Conservation (phyloP, 2,113 vertebrate species). For the Odontophorus gujanensis region DNA sequence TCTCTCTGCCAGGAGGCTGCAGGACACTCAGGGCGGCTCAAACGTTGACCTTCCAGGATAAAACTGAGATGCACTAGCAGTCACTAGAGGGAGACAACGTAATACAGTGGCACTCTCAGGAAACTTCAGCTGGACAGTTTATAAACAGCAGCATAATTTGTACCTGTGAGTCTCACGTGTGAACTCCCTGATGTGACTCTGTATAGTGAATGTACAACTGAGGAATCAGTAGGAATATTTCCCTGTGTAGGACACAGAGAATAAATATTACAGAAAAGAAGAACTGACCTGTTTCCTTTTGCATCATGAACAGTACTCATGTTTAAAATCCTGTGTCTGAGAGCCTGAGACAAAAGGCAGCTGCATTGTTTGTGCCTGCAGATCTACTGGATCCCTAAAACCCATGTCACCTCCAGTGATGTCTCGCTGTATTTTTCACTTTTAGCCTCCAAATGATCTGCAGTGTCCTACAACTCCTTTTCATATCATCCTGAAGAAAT, state of each 20-base stretch:
- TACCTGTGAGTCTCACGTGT: neutral
- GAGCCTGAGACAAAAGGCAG: neutral
- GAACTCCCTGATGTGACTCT: neutral
- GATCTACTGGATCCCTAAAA: neutral
- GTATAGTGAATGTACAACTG: neutral
- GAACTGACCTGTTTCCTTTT: neutral
- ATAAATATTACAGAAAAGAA: neutral
- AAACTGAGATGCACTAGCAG: neutral
- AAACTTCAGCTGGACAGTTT: neutral
- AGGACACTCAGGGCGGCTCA: neutral
- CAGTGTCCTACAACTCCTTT: neutral
- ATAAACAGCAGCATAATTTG: neutral
- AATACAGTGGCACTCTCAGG: neutral
- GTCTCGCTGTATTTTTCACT: neutral
- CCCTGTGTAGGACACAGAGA: neutral
- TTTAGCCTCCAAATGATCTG: neutral
- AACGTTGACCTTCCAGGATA: neutral
- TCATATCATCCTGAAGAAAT: neutral
- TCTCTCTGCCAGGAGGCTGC: neutral
- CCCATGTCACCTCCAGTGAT: neutral
- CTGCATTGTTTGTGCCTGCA: neutral
- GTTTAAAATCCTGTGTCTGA: neutral
- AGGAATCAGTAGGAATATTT: neutral
- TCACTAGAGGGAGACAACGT: conserved; percentile 54
- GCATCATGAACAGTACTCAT: neutral